Evolutionary conservation across 2,888 invertebrate species (phyloP).

Genomic region (Marronus borbonicus): DNA sequence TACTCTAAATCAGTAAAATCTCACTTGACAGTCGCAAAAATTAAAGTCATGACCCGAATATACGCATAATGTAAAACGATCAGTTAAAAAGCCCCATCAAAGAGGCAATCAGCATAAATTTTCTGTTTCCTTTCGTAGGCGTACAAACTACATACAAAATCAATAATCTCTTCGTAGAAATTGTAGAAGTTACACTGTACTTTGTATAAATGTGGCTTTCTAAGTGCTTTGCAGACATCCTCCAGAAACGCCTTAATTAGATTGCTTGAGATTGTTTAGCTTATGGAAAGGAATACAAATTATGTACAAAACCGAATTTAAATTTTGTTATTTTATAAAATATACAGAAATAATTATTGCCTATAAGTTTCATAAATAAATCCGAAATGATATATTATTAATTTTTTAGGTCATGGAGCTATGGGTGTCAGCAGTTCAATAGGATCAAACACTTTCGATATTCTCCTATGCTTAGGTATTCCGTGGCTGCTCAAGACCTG

Average conservation of each 20-base stretch:
- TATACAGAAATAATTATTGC: too few species aligned
- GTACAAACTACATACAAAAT: neutral
- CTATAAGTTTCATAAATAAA: too few species aligned
- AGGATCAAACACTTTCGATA: slow-evolving; percentile 88
- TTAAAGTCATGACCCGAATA: neutral
- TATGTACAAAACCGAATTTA: too few species aligned
- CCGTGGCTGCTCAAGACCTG: slow-evolving; percentile 84
- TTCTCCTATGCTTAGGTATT: slow-evolving; percentile 82
- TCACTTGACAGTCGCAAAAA: neutral
- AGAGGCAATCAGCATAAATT: too few species aligned
- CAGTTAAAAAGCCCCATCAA: neutral
- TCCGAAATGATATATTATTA: too few species aligned
- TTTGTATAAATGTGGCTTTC: too few species aligned
- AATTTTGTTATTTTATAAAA: too few species aligned
- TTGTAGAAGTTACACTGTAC: neutral
- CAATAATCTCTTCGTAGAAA: neutral
- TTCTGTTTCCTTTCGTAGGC: neutral
- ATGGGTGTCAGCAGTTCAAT: slow-evolving; percentile 89
- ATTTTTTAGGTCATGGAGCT: slow-evolving; percentile 77
- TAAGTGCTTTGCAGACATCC: too few species aligned
- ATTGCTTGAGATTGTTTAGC: too few species aligned
- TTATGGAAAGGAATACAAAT: too few species aligned
- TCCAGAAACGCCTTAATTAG: too few species aligned
- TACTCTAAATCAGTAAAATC: too few species aligned
- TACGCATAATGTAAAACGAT: neutral